Conservation (phyloP, 1,140 invertebrate genomes). For the Drosophila ficusphila region DNA sequence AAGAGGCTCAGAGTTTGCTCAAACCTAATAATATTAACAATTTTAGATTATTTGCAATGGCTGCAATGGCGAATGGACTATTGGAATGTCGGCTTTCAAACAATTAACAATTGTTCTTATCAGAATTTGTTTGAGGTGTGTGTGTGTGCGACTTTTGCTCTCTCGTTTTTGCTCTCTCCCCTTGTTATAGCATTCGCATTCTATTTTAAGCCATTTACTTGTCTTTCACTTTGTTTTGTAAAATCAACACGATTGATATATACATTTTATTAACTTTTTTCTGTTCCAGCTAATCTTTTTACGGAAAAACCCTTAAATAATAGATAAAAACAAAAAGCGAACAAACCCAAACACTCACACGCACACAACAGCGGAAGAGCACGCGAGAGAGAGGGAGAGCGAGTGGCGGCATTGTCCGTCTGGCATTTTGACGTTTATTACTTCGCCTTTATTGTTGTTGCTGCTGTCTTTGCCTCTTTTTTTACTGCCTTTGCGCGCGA, state of each 20-base stretch:
- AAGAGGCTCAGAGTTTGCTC: background rate
- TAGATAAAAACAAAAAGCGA: constrained; percentile 60
- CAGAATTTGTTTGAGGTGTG: constrained; percentile 54
- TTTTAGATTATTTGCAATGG: constrained; percentile 9
- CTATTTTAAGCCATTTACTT: background rate
- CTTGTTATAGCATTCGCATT: background rate
- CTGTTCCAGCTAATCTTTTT: constrained; percentile 24
- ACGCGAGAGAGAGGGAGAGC: constrained; percentile 17
- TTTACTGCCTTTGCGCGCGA: constrained; percentile 65
- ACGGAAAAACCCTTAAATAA: constrained; percentile 42
- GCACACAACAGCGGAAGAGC: constrained; percentile 25
- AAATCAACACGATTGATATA: constrained; percentile 9
- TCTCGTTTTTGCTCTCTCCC: background rate
- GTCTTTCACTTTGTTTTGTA: background rate
- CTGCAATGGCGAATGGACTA: constrained; percentile 33
- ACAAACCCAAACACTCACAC: constrained; percentile 30
- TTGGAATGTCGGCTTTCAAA: constrained; percentile 70
- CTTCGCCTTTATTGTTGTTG: constrained; percentile 52
- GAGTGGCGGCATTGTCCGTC: constrained; percentile 37
- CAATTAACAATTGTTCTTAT: constrained; percentile 71
- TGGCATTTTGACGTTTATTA: constrained; percentile 78
- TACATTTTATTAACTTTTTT: background rate
- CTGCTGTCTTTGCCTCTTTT: constrained; percentile 33
- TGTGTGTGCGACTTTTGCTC: constrained; percentile 29
- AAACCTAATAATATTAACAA: background rate